A percentile compares a stretch with the other conserved stretches of the same genome.
phyloP scores from a whole-genome alignment of 2,888 invertebrate species.

The Pomacea canaliculata region DNA sequence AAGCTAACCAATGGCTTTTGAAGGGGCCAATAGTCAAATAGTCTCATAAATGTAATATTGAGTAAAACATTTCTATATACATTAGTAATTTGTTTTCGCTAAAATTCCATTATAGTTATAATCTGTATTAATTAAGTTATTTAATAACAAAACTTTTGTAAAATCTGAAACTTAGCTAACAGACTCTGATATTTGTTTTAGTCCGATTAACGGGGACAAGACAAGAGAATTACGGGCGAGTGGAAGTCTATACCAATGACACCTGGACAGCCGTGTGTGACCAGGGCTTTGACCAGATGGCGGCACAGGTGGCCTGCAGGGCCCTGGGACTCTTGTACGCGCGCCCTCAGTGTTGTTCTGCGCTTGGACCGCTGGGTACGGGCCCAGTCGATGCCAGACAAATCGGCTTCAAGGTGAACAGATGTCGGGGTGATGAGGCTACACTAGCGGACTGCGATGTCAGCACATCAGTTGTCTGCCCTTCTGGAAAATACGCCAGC shows the following conservation, averaged over 20 bases:
- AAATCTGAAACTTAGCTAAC: no score
- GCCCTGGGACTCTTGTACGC: constrained; percentile 49
- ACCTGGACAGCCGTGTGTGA: constrained; percentile 56
- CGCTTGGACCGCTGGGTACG: constrained; percentile 34
- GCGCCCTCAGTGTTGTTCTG: constrained; percentile 44
- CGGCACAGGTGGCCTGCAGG: constrained; percentile 49
- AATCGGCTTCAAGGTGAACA: constrained; percentile 23
- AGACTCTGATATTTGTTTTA: constrained; percentile 22
- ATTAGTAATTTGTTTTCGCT: no score
- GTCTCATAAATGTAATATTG: no score
- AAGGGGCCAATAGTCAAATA: no score
- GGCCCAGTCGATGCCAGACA: background rate
- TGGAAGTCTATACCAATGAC: constrained; percentile 48
- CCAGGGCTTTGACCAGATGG: constrained; percentile 39
- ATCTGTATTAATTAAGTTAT: no score
- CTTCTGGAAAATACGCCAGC: constrained; percentile 49
- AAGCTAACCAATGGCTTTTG: no score
- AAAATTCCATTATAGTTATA: no score
- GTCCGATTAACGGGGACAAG: constrained; percentile 42
- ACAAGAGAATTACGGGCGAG: constrained; percentile 47
- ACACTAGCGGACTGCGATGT: constrained; percentile 23
- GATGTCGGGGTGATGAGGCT: constrained; percentile 22
- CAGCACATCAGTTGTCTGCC: constrained; percentile 27
- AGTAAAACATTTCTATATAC: no score
- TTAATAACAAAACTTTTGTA: no score